Evolutionary conservation across 2,797 vertebrate genomes (phyloP), one percentile per base, ranked within the genome.

Genomic region (Synaphobranchus kaupii): DNA sequence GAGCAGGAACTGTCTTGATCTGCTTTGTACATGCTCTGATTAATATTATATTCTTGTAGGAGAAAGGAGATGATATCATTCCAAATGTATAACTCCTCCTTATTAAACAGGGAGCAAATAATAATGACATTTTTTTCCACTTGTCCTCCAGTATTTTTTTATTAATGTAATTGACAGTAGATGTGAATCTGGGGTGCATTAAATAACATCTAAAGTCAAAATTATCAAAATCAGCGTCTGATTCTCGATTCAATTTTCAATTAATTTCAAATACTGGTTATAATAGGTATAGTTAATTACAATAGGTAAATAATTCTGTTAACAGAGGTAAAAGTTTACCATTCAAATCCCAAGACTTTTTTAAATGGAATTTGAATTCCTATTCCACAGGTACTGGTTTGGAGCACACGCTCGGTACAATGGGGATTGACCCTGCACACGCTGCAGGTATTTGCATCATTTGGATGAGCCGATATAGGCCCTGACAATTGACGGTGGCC

Each of bases 1-100:
- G 22, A 9, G 63, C 28, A 73, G 71, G 39, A 34, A 73, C 4
- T 34, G 28, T 47, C 76, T 34, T 39, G 22, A 80, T 47, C 39
- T 80, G 39, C 76, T 39, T 73, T 73, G 12, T 39, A 73, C 71
- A 73, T 83, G 47, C 52, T 83, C 81, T 83, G n/a, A 50, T 56
- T 15, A 56, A 83, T 54, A 50, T 13, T 34, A 44, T 44, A 39
- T 28, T 83, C 68, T 81, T 56, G 48, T 31, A 31, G 50, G n/a
- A 44, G 58, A 60, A 78, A 44, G 73, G 10, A 31, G 20, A 78
- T 78, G 4, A 22, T 73, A 15, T 73, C 7, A 34, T 4, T 31
- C n/a, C n/a, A 31, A 17, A 78, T 78, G 13, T 76, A 13, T 76
- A 76, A 7, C 44, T 78, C 15, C 13, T 78, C 15, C 34, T 78